Evolutionary conservation across 2,888 invertebrate genomes (phyloP).

Genomic region (Hypselothyrea guttata): DNA sequence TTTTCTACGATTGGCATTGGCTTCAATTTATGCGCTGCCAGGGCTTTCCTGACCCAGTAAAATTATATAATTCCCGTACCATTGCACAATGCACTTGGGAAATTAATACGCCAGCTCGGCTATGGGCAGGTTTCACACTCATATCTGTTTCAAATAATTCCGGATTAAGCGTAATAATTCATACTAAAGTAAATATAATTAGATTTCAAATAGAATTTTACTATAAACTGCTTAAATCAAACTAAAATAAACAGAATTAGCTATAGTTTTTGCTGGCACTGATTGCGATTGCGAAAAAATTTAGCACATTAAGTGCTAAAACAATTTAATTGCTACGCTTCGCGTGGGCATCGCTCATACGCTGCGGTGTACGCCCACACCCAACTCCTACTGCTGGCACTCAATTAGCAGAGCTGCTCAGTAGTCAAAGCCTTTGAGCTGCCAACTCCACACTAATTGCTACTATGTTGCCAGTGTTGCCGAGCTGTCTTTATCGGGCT

Average conservation of each 20-base stretch:
- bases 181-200: no score
- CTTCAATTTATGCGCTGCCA: slow-evolving; percentile 44
- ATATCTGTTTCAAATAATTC: neutral
- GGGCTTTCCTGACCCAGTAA: slow-evolving; percentile 9
- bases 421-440: slow-evolving; percentile 37
- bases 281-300: neutral
- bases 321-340: slow-evolving; percentile 54
- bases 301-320: slow-evolving; percentile 36
- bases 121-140: neutral
- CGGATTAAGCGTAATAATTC: neutral
- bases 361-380: slow-evolving; percentile 16
- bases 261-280: neutral
- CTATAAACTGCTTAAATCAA: no score
- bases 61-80: slow-evolving; percentile 20
- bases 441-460: slow-evolving; percentile 48
- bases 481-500: neutral
- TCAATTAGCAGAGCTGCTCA: slow-evolving; percentile 41
- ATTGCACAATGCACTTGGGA: slow-evolving; percentile 60
- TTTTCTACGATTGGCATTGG: slow-evolving; percentile 50
- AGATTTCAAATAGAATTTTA: no score
- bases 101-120: slow-evolving; percentile 52
- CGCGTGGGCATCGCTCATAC: slow-evolving; percentile 35
- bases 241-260: no score
- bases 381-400: slow-evolving; percentile 19
- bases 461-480: slow-evolving; percentile 48